Conservation (phyloP, 2,797 vertebrate species). For the Mycteria americana region DNA sequence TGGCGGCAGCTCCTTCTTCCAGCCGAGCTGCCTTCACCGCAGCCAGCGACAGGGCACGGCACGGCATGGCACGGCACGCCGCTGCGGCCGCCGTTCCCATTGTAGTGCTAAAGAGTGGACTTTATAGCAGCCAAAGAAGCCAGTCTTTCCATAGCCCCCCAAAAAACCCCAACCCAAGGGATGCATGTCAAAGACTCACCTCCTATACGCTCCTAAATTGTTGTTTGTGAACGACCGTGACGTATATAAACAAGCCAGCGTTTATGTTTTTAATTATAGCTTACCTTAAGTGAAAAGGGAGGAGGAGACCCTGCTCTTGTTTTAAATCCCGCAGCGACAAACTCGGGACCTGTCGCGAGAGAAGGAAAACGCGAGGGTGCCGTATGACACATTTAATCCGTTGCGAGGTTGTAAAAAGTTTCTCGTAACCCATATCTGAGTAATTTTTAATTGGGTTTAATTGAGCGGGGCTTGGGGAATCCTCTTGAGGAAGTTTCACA, state of each 20-base stretch:
- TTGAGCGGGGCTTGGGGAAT: background rate
- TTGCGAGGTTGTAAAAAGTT: background rate
- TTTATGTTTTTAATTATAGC: background rate
- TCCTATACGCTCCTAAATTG: background rate
- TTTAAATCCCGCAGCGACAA: background rate
- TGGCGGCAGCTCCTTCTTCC: background rate
- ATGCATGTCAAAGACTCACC: background rate
- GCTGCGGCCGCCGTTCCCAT: background rate
- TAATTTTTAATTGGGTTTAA: background rate
- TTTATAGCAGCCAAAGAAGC: background rate
- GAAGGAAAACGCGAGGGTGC: background rate
- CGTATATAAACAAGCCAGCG: rapidly evolving
- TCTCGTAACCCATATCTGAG: background rate
- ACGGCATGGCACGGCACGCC: rapidly evolving
- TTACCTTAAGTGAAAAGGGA: background rate
- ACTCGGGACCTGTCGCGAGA: background rate
- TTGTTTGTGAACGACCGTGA: rapidly evolving
- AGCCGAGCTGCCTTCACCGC: background rate
- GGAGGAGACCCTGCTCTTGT: background rate
- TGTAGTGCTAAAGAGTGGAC: background rate
- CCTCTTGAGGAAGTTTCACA: background rate
- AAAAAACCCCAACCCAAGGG: background rate
- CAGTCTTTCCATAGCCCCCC: background rate
- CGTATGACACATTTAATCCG: rapidly evolving
- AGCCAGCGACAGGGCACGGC: background rate